These are phyloP conservation scores for Rhombomys opimus DNA, from an alignment of 2,113 vertebrate genomes.

Conservation along the genomic window DNA sequence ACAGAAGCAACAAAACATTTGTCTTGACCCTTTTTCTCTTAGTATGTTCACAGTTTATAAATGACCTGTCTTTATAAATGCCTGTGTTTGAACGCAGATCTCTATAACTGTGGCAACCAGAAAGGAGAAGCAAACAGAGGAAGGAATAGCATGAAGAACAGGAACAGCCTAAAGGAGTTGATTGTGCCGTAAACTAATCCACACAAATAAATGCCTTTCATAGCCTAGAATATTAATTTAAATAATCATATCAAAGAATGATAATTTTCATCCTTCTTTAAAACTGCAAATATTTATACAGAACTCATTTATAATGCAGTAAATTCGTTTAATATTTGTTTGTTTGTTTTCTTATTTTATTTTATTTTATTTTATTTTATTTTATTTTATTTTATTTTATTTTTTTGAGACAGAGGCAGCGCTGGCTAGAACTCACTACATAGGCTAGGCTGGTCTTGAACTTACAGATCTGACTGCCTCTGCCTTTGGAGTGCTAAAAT, in stretches of 20 bases:
- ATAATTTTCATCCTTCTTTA: constrained; percentile 29
- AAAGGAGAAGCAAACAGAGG: constrained; percentile 19
- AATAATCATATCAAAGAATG: background rate
- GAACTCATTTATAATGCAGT: background rate
- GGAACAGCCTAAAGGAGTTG: background rate
- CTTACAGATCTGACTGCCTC: background rate
- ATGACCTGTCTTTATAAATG: constrained; percentile 31
- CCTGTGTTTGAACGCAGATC: background rate
- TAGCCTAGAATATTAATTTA: constrained; percentile 29
- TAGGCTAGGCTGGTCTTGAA: background rate
- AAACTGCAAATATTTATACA: constrained; percentile 41
- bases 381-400: no score
- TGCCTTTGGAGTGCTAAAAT: background rate
- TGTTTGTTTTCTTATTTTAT: background rate
- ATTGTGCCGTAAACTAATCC: background rate
- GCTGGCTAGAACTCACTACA: background rate
- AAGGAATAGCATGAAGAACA: background rate
- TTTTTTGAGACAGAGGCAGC: background rate
- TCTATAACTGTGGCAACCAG: background rate
- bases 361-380: no score
- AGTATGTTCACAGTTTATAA: constrained; percentile 40
- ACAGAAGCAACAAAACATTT: constrained; percentile 56
- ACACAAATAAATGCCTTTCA: background rate
- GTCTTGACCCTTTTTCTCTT: constrained; percentile 28
- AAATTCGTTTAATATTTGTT: background rate